Base-by-base conservation (phyloP, 2,113 vertebrate species). In the Brienomyrus brachyistius region DNA sequence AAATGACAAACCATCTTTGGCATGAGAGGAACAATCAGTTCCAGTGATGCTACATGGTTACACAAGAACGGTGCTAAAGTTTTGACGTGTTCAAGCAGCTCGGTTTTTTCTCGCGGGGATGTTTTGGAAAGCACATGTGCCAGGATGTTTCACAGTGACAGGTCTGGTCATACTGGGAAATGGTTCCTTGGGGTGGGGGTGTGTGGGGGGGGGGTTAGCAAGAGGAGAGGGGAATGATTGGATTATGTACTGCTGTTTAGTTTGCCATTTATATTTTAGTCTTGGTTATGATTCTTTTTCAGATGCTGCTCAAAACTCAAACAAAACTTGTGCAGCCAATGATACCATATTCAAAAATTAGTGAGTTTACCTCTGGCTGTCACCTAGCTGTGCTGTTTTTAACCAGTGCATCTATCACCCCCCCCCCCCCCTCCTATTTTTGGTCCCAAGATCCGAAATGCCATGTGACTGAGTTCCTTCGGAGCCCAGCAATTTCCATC, bases 401-500 rank as follows among this genome's bases (percentile, higher is more conserved):
- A 84, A 47, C 21, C 23, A 84, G 23, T n/a, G 45, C 59, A 27
- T 50, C 23, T 4, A 70, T 31, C 62, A 17, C 35, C 15, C 23
- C 47, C 48, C 15, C 23, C 47, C 48, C 54, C 40, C 50, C 8
- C 43, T 48, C 43, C 82, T 87, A 54, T 17, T 11, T 84, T 10
- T 89, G 45, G 86, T 23, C 89, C 52, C 50, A 88, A 92, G 91
- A 91, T 91, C 89, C 95, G 94, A 94, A 94, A 95, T 93, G 89
- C 1, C 94, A 92, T 94, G 92, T 95, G 93, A 95, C 92, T 91
- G 93, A 92, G 91, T 92, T 93, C 93, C 91, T 92, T 94, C 94
- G 94, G 95, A 95, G 93, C 92, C 66, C 91, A 94, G 92, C 94
- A 94, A 95, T 94, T 94, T 48, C 94, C 88, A 92, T 94, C 94